phyloP scores from a whole-genome alignment of 2,797 vertebrate genomes.

The Leucoraja ocellata region DNA sequence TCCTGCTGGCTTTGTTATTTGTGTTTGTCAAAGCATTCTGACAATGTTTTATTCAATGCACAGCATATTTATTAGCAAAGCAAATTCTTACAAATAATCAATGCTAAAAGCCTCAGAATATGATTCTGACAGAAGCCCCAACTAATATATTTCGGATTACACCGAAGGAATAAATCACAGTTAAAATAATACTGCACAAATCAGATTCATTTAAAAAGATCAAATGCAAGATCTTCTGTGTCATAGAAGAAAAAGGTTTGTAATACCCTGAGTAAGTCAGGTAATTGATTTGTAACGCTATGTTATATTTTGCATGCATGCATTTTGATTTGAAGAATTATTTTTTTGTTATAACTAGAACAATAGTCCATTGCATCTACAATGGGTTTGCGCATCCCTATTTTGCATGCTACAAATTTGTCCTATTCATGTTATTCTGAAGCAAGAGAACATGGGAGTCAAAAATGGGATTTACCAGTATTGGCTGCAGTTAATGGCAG shows the following conservation, averaged over 20 bases:
- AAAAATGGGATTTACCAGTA: no score
- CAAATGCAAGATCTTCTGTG: neutral
- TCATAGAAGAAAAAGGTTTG: constrained; percentile 17
- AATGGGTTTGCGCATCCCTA: neutral
- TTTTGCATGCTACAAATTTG: neutral
- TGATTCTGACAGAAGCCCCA: neutral
- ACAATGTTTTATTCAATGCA: neutral
- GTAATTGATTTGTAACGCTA: neutral
- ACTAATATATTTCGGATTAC: neutral
- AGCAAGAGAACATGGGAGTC: neutral
- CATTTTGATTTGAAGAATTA: neutral
- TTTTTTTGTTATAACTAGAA: neutral
- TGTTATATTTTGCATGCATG: neutral
- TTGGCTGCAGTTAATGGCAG: neutral
- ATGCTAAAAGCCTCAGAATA: neutral
- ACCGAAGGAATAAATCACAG: neutral
- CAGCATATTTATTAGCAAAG: neutral
- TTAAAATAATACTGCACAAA: neutral
- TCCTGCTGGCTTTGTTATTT: neutral
- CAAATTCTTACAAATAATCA: neutral
- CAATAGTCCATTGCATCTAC: neutral
- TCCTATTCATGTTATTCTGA: neutral
- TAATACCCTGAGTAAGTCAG: neutral
- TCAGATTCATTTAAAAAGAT: neutral
- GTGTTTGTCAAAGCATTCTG: neutral